Evolutionary conservation across 1,140 invertebrate species (phyloP), one percentile per base, ranked within the genome.

Genomic region (Capitella teleta): DNA sequence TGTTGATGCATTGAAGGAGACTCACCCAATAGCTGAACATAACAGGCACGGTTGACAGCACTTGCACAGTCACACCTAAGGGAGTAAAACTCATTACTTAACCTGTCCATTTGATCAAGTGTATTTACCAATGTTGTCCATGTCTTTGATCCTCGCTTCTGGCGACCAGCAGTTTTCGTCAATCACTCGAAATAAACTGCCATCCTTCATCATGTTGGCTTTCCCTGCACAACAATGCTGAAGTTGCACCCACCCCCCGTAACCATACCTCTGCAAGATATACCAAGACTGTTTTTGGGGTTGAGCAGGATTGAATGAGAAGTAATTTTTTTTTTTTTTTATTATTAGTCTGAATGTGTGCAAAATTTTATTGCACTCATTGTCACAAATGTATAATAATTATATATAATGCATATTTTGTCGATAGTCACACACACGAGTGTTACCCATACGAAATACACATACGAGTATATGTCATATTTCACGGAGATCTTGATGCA

Each of bases 11-110:
- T n/a, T n/a, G n/a, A n/a, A n/a, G n/a, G n/a, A n/a, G n/a, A 60
- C 62, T 60, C 61, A 78, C 76, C 78, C 78, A 80, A 60, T 80
- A 81, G 53, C 67, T 77, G 59, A 81, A 81, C 79, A 81, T 80
- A 12, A 81, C 79, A 12, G 80, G 79, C 3, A 81, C 79, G 1
- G 79, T 81, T n/a, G 79, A 81, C 30, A 81, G 62, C 4, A 74
- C 77, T 61, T 81, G 80, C 0, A 78, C 72, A 44, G 65, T 63
- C 5, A 80, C 77, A 48, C 75, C 70, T 67, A 52, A 32, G 60
- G 58, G 56, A 28, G 56, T 41, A 43, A 44, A 18, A 12, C 18
- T 32, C 12, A 6, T 38, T n/a, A n/a, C n/a, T n/a, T n/a, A n/a
- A n/a, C n/a, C n/a, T n/a, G n/a, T n/a, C 5, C 6, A 25, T 45